These are phyloP conservation scores for Micoletzkya japonica DNA, from an alignment of 2,888 invertebrate species.

Conservation along the genomic window DNA sequence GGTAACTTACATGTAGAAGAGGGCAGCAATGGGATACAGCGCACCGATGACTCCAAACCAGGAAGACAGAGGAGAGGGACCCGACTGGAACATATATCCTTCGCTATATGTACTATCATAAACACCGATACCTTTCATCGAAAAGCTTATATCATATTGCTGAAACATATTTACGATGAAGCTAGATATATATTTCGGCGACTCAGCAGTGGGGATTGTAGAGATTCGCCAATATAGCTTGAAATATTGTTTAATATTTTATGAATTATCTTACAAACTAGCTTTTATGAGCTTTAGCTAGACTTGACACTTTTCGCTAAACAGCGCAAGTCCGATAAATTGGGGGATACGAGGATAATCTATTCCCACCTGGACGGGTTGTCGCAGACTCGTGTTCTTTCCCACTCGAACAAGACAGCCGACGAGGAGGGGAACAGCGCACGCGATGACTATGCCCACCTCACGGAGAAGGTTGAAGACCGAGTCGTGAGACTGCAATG, in stretches of 20 bases:
- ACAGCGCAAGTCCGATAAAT: no score
- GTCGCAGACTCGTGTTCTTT: no score
- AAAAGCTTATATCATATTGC: no score
- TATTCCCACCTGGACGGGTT: no score
- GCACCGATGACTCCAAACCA: constrained; percentile 44
- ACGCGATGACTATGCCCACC: constrained; percentile 36
- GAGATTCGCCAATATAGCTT: neutral
- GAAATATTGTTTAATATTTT: neutral
- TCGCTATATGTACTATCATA: no score
- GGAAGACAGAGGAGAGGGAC: constrained; percentile 2
- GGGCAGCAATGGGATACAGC: constrained; percentile 44
- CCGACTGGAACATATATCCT: no score
- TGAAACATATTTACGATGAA: neutral
- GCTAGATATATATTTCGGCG: constrained; percentile 12
- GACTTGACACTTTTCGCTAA: no score
- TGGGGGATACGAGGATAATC: no score
- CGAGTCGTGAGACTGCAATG: constrained; percentile 37
- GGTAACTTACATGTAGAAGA: constrained; percentile 44
- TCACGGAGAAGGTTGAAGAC: constrained; percentile 50
- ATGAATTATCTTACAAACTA: no score
- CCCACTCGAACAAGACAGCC: constrained; percentile 36
- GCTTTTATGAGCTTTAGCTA: no score
- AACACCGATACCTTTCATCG: no score
- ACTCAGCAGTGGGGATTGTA: no score
- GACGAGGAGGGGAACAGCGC: constrained; percentile 38